These are phyloP conservation scores for Asteroscopus sphinx DNA, from an alignment of 2,888 invertebrate species.

Conservation along the genomic window DNA sequence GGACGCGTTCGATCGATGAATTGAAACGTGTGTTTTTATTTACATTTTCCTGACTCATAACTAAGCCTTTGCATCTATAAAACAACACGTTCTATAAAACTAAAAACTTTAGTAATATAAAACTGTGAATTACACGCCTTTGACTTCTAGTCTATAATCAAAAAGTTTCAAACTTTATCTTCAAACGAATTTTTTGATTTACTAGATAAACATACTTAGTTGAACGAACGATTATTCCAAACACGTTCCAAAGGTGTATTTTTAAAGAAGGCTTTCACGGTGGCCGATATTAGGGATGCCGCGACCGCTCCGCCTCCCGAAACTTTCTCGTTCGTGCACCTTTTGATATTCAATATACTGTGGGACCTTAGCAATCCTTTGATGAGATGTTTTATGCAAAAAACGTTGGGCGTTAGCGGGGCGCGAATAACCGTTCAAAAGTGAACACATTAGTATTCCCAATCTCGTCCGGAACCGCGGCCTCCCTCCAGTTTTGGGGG, in stretches of 20 bases:
- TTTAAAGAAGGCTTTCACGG: slow-evolving; percentile 87
- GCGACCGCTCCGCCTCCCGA: slow-evolving; percentile 75
- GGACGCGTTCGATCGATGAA: slow-evolving; percentile 21
- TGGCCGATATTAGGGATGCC: slow-evolving; percentile 84
- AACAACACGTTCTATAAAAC: slow-evolving; percentile 8
- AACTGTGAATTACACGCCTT: slow-evolving; percentile 10
- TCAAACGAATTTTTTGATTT: slow-evolving; percentile 64
- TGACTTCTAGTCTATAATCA: slow-evolving; percentile 16
- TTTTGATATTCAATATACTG: slow-evolving; percentile 90
- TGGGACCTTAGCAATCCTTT: slow-evolving; percentile 88
- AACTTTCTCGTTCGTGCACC: slow-evolving; percentile 86
- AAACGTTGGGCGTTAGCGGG: slow-evolving; percentile 88
- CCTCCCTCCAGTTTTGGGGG: slow-evolving; percentile 84
- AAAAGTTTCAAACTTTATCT: slow-evolving; percentile 44
- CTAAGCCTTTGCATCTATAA: neutral
- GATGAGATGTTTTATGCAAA: slow-evolving; percentile 90
- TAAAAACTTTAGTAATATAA: slow-evolving; percentile 8
- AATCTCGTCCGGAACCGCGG: slow-evolving; percentile 75
- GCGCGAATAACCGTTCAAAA: slow-evolving; percentile 88
- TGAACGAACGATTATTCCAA: slow-evolving; percentile 78
- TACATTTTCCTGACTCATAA: neutral
- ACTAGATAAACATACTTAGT: slow-evolving; percentile 59
- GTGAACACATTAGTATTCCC: slow-evolving; percentile 89
- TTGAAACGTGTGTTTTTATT: slow-evolving; percentile 2
- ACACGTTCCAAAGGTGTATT: slow-evolving; percentile 87